These are phyloP conservation scores for Umimayanthus chanpuru DNA, from an alignment of 92 coral and sea anemone species.

Conservation along the genomic window DNA sequence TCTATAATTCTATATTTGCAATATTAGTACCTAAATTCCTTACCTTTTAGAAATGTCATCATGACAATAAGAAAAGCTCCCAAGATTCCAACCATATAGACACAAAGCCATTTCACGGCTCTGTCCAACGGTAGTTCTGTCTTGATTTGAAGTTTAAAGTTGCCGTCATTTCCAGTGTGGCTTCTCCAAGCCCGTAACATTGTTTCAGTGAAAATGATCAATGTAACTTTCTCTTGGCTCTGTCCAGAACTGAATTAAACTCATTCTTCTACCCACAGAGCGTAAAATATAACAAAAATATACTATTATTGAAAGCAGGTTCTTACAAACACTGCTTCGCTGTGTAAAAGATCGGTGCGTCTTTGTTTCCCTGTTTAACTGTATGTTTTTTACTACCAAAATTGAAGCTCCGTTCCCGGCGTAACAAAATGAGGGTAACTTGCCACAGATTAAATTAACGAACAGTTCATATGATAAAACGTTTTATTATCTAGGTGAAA, in stretches of 20 bases:
- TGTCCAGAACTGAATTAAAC: background rate
- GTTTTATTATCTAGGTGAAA: constrained; percentile 22
- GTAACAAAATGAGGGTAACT: background rate
- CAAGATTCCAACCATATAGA: constrained; percentile 61
- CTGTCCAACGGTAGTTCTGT: constrained; percentile 73
- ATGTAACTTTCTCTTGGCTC: constrained; percentile 6
- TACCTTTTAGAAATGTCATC: constrained; percentile 70
- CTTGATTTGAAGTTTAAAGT: constrained; percentile 37
- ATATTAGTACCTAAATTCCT: background rate
- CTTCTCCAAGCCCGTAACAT: constrained; percentile 1
- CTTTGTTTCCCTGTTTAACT: background rate
- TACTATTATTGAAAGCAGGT: background rate
- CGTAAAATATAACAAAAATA: constrained; percentile 35
- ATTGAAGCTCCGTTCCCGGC: background rate
- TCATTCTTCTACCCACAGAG: background rate
- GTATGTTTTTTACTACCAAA: background rate
- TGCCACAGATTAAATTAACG: background rate
- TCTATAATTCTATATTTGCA: background rate
- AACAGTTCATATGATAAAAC: constrained; percentile 4
- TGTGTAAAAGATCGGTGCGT: background rate
- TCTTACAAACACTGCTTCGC: background rate
- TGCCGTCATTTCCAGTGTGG: background rate
- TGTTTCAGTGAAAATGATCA: constrained; percentile 8
- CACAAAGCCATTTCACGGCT: constrained; percentile 70
- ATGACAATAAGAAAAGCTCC: constrained; percentile 64